phyloP scores from a whole-genome alignment of 2,113 vertebrate genomes.

The Oostethus manadensis region DNA sequence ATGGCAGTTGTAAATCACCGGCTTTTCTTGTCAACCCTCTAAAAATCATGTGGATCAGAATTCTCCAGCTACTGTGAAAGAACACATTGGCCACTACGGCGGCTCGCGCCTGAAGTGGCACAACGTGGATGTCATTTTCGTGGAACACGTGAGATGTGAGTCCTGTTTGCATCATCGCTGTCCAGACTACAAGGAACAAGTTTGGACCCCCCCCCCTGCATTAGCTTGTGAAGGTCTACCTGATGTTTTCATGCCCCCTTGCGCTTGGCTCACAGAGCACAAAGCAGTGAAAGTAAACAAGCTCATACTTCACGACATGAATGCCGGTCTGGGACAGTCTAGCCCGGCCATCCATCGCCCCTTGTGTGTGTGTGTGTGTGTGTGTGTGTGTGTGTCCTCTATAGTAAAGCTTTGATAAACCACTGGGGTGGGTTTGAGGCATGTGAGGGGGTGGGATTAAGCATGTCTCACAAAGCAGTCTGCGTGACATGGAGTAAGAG shows the following conservation, averaged over 20 bases:
- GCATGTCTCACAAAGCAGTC: constrained; percentile 59
- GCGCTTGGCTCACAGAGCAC: not conserved
- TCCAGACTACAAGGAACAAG: too few relatives aligned
- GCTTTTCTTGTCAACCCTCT: constrained; percentile 2
- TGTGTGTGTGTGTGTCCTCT: constrained; percentile 24
- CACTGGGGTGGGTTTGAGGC: constrained; percentile 27
- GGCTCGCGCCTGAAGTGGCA: too few relatives aligned
- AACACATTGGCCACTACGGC: constrained; percentile 7
- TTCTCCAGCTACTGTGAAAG: constrained; percentile 13
- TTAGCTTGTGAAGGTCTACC: not conserved
- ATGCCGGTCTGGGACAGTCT: constrained; percentile 26
- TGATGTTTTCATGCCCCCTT: not conserved
- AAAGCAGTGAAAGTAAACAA: constrained; percentile 19
- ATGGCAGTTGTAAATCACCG: constrained; percentile 5
- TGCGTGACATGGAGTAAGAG: constrained; percentile 29
- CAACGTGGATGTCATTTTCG: too few relatives aligned
- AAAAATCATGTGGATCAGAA: constrained; percentile 11
- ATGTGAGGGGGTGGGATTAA: constrained; percentile 6
- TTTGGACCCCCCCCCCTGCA: too few relatives aligned
- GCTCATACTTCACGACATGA: constrained; percentile 5
- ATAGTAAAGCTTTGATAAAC: constrained; percentile 54
- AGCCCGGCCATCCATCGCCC: constrained; percentile 22
- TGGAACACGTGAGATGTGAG: too few relatives aligned
- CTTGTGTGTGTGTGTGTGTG: too few relatives aligned
- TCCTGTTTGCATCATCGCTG: too few relatives aligned